These are phyloP conservation scores for Pinna nobilis DNA, from an alignment of 1,140 invertebrate species.

Conservation along the genomic window DNA sequence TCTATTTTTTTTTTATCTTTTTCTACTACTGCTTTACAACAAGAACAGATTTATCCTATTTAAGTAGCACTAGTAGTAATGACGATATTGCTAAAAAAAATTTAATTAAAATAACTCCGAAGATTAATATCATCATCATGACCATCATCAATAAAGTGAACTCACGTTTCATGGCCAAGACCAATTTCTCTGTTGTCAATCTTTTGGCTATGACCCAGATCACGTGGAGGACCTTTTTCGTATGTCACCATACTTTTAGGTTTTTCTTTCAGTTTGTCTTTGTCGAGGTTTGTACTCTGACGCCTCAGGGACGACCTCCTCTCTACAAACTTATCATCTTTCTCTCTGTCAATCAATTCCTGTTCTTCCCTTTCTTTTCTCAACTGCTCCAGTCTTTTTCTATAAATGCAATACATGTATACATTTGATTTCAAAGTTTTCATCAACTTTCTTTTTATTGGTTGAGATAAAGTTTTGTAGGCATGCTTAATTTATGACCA, in stretches of 20 bases:
- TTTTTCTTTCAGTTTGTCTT: conserved; percentile 31
- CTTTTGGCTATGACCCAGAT: conserved; percentile 38
- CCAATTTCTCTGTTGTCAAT: conserved; percentile 57
- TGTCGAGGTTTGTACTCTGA: neutral
- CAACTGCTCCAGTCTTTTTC: conserved; percentile 45
- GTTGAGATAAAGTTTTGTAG: too few species aligned
- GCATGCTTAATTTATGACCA: too few species aligned
- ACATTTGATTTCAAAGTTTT: neutral
- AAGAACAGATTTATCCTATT: too few species aligned
- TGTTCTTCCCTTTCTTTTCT: conserved; percentile 38
- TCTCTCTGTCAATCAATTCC: conserved; percentile 14
- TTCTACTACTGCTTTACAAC: too few species aligned
- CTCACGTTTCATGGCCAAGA: conserved; percentile 55
- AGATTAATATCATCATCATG: neutral
- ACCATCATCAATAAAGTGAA: neutral
- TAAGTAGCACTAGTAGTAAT: too few species aligned
- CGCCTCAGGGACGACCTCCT: conserved; percentile 19
- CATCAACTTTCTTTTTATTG: too few species aligned
- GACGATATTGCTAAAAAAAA: neutral
- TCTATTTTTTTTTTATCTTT: too few species aligned
- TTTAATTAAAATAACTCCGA: neutral
- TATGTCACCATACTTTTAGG: conserved; percentile 63
- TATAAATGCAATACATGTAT: neutral
- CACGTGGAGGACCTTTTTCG: conserved; percentile 49
- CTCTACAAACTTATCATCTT: conserved; percentile 18